Percentiles rank a stretch among this genome's conserved stretches.
Conservation (phyloP, 2,888 invertebrate genomes). For the Dicyrtoma fusca region DNA sequence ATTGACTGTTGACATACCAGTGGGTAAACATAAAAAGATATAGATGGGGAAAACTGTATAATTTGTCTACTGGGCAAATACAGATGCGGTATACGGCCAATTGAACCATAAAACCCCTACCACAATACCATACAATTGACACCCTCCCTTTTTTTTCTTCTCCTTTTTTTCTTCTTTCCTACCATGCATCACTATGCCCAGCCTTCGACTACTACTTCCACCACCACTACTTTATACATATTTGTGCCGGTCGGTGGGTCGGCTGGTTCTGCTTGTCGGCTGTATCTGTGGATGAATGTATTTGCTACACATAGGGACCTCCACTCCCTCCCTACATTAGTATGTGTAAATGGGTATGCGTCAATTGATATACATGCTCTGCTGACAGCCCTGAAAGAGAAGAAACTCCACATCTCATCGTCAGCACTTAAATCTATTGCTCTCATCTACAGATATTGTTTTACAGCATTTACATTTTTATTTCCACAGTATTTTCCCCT, state of each 20-base stretch:
- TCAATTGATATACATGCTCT: no score
- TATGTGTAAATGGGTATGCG: no score
- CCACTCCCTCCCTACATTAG: no score
- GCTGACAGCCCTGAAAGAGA: no score
- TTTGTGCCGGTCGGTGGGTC: no score
- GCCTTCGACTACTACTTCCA: no score
- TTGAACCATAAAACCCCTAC: slow-evolving; percentile 30
- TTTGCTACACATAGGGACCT: no score
- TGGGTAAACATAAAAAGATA: slow-evolving; percentile 24
- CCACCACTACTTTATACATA: no score
- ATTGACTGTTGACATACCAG: slow-evolving; percentile 35
- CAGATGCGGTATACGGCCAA: slow-evolving; percentile 31
- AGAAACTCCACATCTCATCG: no score
- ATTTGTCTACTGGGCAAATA: slow-evolving; percentile 31
- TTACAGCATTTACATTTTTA: slow-evolving; percentile 28
- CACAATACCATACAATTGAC: slow-evolving; percentile 14
- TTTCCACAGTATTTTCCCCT: slow-evolving; percentile 15
- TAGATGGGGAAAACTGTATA: slow-evolving; percentile 10
- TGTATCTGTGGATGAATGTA: no score
- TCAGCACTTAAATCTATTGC: slow-evolving; percentile 24
- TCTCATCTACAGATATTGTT: slow-evolving; percentile 14
- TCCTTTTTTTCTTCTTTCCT: background rate
- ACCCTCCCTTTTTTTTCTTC: slow-evolving; percentile 24
- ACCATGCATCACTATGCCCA: no score
- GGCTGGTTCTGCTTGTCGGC: no score